These are phyloP conservation scores for Musca vetustissima DNA, from an alignment of 1,140 invertebrate genomes.

Conservation along the genomic window DNA sequence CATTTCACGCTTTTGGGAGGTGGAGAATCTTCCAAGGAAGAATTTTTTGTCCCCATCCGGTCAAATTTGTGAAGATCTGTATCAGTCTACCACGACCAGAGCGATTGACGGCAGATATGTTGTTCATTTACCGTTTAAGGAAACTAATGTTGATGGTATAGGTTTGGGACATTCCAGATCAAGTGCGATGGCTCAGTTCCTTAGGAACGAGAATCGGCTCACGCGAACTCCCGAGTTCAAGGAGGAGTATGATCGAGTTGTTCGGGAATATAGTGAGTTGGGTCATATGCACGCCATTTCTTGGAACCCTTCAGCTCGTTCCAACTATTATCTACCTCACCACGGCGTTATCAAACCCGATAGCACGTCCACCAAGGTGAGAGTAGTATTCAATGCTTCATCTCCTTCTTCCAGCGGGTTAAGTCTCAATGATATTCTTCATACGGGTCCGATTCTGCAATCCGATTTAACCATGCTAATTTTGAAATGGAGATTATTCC, in stretches of 20 bases:
- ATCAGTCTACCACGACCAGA: neutral
- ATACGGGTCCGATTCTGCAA: neutral
- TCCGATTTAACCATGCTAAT: neutral
- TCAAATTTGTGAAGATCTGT: neutral
- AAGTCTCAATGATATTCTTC: neutral
- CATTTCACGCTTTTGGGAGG: neutral
- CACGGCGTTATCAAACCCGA: constrained; percentile 38
- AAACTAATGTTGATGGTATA: neutral
- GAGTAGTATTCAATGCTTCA: constrained; percentile 38
- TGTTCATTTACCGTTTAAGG: neutral
- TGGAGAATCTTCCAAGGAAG: neutral
- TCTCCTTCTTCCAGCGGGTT: neutral
- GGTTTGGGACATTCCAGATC: neutral
- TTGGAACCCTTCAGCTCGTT: neutral
- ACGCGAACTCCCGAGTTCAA: neutral
- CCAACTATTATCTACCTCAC: constrained; percentile 35
- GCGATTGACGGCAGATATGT: neutral
- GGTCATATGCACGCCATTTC: neutral
- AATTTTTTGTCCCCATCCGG: neutral
- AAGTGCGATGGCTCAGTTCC: neutral
- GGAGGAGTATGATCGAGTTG: neutral
- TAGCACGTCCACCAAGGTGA: constrained; percentile 39
- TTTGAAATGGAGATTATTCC: neutral
- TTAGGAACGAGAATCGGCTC: neutral
- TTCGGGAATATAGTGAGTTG: neutral